phyloP scores from a whole-genome alignment of 2,797 vertebrate species.

The Cossypha caffra region DNA sequence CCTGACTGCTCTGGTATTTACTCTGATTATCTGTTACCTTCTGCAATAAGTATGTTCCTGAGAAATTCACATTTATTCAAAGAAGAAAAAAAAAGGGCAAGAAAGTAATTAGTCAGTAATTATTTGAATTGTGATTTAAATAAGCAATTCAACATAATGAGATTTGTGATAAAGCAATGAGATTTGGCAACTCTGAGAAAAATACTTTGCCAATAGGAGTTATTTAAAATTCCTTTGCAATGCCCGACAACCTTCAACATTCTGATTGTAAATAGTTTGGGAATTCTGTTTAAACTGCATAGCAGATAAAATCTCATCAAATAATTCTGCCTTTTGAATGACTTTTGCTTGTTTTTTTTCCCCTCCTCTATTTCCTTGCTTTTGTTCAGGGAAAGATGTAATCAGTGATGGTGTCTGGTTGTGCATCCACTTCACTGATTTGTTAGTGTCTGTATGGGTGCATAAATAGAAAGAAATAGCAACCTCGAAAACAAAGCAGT shows the following conservation, averaged over 20 bases:
- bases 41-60: not conserved
- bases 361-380: not conserved
- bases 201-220: not conserved
- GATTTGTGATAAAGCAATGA: not conserved
- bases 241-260: not conserved
- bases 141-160: not conserved
- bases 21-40: not conserved
- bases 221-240: constrained; percentile 16
- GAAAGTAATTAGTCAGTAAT: not conserved
- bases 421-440: constrained; percentile 58
- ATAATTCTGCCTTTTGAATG: constrained; percentile 8
- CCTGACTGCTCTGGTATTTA: not conserved
- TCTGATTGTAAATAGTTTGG: not conserved
- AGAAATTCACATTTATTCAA: not conserved
- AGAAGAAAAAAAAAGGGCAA: not conserved
- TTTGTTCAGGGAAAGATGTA: constrained; percentile 24
- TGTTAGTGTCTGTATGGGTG: not conserved
- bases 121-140: not conserved
- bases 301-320: constrained; percentile 27
- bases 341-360: not conserved
- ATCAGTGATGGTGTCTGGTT: not conserved
- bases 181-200: not conserved
- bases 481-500: constrained; percentile 8
- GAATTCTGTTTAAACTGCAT: not conserved
- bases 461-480: constrained; percentile 30